phyloP scores from a whole-genome alignment of 2,888 invertebrate genomes.

The Disparrhopalites patrizii region DNA sequence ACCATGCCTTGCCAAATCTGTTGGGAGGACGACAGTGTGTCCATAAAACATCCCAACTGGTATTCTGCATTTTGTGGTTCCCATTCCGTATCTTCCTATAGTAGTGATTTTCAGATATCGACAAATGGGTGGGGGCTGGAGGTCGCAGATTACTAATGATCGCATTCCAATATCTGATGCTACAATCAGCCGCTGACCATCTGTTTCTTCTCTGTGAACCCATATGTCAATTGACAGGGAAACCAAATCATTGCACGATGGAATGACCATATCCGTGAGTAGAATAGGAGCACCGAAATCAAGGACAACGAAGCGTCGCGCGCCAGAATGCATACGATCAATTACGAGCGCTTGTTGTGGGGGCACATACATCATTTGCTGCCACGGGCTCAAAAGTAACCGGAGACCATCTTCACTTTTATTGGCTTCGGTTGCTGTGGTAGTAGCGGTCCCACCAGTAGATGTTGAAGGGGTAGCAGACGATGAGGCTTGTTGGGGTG shows the following conservation, averaged over 20 bases:
- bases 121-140: slow-evolving; percentile 82
- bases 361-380: slow-evolving; percentile 72
- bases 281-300: slow-evolving; percentile 84
- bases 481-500: not conserved
- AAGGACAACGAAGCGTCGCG: slow-evolving; percentile 78
- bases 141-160: slow-evolving; percentile 78
- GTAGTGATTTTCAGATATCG: slow-evolving; percentile 88
- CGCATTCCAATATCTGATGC: slow-evolving; percentile 82
- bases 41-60: slow-evolving; percentile 92
- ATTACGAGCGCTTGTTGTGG: slow-evolving; percentile 78
- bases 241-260: slow-evolving; percentile 62
- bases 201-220: slow-evolving; percentile 79
- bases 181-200: slow-evolving; percentile 76
- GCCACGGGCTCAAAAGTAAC: slow-evolving; percentile 62
- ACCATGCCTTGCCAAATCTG: slow-evolving; percentile 54
- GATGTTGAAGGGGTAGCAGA: not conserved
- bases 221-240: slow-evolving; percentile 86
- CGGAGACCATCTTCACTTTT: slow-evolving; percentile 36
- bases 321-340: slow-evolving; percentile 54
- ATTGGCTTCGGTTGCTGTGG: not conserved
- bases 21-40: slow-evolving; percentile 72
- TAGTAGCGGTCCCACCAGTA: not conserved
- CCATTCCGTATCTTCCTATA: slow-evolving; percentile 87
- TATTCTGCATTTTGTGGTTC: slow-evolving; percentile 81
- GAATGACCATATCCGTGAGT: slow-evolving; percentile 79